Percentiles rank a stretch among this genome's conserved stretches.
phyloP scores from a whole-genome alignment of 2,797 vertebrate genomes.

The Gallirallus australis region DNA sequence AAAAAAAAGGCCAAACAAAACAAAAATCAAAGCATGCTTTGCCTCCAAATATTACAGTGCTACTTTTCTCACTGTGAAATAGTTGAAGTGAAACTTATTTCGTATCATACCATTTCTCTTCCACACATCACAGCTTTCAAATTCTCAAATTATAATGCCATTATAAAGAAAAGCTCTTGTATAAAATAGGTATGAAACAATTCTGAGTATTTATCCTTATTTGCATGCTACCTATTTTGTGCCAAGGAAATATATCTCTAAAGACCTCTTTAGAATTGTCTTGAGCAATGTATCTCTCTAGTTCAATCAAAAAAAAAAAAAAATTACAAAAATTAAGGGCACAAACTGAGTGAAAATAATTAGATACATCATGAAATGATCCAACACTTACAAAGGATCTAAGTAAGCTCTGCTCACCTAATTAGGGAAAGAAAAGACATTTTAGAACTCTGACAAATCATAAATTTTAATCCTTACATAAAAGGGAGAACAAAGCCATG shows the following conservation, averaged over 20 bases:
- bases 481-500: neutral
- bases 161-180: neutral
- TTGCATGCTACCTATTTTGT: neutral
- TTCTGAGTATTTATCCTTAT: neutral
- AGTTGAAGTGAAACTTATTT: neutral
- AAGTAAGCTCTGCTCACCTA: neutral
- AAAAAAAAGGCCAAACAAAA: neutral
- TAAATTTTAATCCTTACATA: neutral
- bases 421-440: neutral
- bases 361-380: neutral
- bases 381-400: neutral
- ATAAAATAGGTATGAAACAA: neutral
- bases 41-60: neutral
- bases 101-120: neutral
- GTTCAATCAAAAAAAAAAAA: neutral
- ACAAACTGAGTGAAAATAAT: neutral
- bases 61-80: neutral
- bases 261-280: neutral
- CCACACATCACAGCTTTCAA: neutral
- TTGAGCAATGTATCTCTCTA: neutral
- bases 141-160: neutral
- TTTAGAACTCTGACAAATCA: neutral
- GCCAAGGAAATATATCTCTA: neutral
- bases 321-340: neutral
- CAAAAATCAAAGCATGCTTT: neutral